phyloP scores from a whole-genome alignment of 2,113 vertebrate species.

The Saccopteryx leptura region DNA sequence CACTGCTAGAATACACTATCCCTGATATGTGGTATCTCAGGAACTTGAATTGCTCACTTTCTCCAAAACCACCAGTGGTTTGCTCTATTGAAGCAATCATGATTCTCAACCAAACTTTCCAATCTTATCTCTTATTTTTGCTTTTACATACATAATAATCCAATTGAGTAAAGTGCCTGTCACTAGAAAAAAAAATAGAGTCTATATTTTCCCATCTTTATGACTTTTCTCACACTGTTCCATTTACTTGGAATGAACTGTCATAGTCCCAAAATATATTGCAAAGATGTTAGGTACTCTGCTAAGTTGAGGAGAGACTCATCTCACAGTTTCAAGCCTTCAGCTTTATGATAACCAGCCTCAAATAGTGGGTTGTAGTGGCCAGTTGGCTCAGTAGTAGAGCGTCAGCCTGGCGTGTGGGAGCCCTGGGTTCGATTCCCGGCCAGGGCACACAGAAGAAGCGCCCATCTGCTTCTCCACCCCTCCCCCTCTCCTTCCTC shows the following conservation, averaged over 20 bases:
- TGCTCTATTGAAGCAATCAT: not conserved
- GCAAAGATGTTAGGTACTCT: not conserved
- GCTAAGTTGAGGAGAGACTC: not conserved
- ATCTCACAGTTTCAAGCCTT: not conserved
- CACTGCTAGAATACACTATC: not conserved
- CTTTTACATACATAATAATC: not conserved
- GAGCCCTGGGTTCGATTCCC: too few species aligned
- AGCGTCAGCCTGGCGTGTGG: too few species aligned
- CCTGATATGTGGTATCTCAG: not conserved
- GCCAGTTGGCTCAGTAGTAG: too few species aligned
- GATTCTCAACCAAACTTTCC: slow-evolving; percentile 9
- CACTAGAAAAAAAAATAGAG: rapidly evolving
- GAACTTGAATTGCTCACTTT: not conserved
- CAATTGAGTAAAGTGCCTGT: not conserved
- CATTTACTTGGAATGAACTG: not conserved
- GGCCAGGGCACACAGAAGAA: too few species aligned
- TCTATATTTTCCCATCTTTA: not conserved
- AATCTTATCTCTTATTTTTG: slow-evolving; percentile 4
- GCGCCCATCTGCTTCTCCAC: too few species aligned
- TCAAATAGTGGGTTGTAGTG: not conserved
- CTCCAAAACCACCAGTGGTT: not conserved
- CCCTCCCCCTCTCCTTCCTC: too few species aligned
- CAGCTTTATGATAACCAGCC: not conserved
- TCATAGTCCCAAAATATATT: not conserved
- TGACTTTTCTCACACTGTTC: not conserved